These are phyloP conservation scores for Lingula anatina DNA, from an alignment of 2,888 invertebrate species.

Conservation along the genomic window DNA sequence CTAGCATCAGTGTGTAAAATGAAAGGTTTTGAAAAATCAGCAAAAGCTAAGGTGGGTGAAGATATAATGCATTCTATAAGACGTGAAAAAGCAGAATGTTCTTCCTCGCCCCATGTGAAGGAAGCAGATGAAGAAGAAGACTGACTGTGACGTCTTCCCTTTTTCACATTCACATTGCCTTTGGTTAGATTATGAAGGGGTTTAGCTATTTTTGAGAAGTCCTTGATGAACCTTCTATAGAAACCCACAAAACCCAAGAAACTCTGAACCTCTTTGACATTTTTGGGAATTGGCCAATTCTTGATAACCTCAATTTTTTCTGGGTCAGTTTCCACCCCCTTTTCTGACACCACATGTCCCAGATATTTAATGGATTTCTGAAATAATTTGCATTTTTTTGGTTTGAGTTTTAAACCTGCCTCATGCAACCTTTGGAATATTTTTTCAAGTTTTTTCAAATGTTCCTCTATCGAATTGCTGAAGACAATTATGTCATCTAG, in stretches of 20 bases:
- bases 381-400: constrained; percentile 3
- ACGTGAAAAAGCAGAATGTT: constrained; percentile 1
- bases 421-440: constrained; percentile 2
- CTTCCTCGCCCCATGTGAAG: constrained; percentile 1
- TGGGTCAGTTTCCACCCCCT: constrained; percentile 3
- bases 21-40: constrained; percentile 3
- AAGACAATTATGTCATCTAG: no score
- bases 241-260: constrained; percentile 9
- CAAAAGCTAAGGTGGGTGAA: constrained; percentile 3
- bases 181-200: constrained; percentile 4
- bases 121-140: background rate
- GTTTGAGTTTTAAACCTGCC: constrained; percentile 4
- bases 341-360: constrained; percentile 2
- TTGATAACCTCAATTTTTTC: background rate
- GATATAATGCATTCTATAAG: constrained; percentile 1
- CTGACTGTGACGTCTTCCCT: no score
- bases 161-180: constrained; percentile 2
- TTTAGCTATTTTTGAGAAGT: no score
- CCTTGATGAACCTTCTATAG: constrained; percentile 5
- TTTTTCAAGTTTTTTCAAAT: constrained; percentile 2
- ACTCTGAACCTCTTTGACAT: constrained; percentile 5
- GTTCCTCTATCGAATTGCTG: constrained; percentile 4
- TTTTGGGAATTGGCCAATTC: constrained; percentile 2
- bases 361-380: constrained; percentile 2
- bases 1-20: constrained; percentile 6